Base-by-base conservation (phyloP, 2,113 vertebrate species). In the Vombatus ursinus region DNA sequence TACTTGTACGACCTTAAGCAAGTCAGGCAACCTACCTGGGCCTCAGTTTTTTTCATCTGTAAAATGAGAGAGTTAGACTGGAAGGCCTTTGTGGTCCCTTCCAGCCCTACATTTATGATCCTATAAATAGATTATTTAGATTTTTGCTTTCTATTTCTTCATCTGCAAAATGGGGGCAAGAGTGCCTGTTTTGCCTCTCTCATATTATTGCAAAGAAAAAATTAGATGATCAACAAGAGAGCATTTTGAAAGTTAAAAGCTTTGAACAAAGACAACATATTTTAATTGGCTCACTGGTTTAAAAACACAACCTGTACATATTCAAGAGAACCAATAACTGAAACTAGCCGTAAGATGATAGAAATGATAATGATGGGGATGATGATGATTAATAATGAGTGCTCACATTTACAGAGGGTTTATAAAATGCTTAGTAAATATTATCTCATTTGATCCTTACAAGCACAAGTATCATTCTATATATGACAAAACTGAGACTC, bases 151-250 rank as follows among this genome's bases (percentile, higher is more conserved):
- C 10, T 61, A 53, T 54, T 84, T 50, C 94, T 54, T 61, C 50
- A 93, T 24, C 52, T 84, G 51, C 16, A 96, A 92, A 93, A 95
- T 53, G 25, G 2, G 90, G 48, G 9, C 89, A 92, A 90, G 57
- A 54, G 48, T 37, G 37, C 61, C 12, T 37, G 0, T 54, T 49
- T 61, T 94, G 90, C 50, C 95, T 50, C 47, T 52, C 31, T 92
- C 57, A 49, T 54, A 94, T 77, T 48, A 2, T 3, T 24, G 44
- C 31, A 0, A 52, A 92, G 8, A 89, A 77, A n/a, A 95, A 51
- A 52, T 92, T 47, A 94, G 25, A 61, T 92, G 54, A 91, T 25
- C 93, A 54, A 92, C 3, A 11, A 49, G 11, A 96, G 95, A 95
- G 10, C 3, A 53, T 49, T 90, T 95, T 91, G 91, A 49, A 95